These are phyloP conservation scores for Podabrus alpinus DNA, from an alignment of 2,888 invertebrate genomes.

Conservation along the genomic window DNA sequence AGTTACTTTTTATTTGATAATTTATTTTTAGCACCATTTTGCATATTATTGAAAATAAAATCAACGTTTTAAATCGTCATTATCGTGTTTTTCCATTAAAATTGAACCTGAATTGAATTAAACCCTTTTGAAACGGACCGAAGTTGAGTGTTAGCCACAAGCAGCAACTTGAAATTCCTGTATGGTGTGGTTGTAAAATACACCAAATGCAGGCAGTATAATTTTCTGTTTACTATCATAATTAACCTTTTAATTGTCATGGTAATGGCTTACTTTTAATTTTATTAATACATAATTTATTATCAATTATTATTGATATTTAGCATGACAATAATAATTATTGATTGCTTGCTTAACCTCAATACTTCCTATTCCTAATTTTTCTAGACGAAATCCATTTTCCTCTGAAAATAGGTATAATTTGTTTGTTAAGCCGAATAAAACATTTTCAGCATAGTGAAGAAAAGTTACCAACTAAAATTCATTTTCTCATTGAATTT, in stretches of 20 bases:
- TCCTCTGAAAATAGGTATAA: no score
- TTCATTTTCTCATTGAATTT: no score
- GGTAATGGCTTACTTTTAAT: neutral
- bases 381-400: no score
- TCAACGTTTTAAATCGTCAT: neutral
- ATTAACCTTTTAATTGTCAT: neutral
- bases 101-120: neutral
- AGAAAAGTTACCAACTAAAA: no score
- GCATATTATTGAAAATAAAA: neutral
- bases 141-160: slow-evolving; percentile 2
- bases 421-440: no score
- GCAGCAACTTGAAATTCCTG: slow-evolving; percentile 2
- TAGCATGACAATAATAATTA: no score
- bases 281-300: no score
- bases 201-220: neutral
- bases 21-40: neutral
- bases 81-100: neutral
- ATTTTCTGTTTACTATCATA: neutral
- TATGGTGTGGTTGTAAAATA: neutral
- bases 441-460: no score
- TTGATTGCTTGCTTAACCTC: no score
- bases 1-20: neutral
- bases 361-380: no score
- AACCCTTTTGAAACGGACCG: neutral
- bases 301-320: neutral